These are phyloP conservation scores for Copsychus sechellarum DNA, from an alignment of 2,113 vertebrate species.

Conservation along the genomic window DNA sequence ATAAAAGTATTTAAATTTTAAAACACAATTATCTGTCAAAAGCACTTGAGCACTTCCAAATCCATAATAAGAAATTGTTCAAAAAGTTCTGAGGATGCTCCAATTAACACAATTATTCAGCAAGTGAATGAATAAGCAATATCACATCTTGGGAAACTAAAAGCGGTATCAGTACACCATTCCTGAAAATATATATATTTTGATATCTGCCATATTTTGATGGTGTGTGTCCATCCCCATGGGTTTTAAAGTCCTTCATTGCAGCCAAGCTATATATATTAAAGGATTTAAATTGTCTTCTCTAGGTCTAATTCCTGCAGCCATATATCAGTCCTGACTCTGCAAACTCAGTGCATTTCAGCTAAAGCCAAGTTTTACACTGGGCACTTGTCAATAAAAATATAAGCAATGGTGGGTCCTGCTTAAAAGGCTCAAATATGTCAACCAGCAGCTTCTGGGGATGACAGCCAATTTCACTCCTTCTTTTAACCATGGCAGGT, in stretches of 20 bases:
- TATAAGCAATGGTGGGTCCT: background rate
- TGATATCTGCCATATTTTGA: background rate
- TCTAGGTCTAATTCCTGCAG: background rate
- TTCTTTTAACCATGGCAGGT: background rate
- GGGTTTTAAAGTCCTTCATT: background rate
- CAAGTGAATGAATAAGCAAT: background rate
- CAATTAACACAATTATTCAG: background rate
- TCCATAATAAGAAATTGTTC: background rate
- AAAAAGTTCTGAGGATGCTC: background rate
- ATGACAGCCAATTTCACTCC: background rate
- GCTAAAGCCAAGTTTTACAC: background rate
- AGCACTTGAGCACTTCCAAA: background rate
- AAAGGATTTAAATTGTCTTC: background rate
- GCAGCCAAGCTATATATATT: background rate
- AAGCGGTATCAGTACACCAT: fast-evolving
- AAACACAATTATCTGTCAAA: slow-evolving; percentile 26
- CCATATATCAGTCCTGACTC: background rate
- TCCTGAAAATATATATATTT: background rate
- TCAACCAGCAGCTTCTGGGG: background rate
- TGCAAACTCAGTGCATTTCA: background rate
- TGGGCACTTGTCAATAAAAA: background rate
- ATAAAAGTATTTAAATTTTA: slow-evolving; percentile 49
- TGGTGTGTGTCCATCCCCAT: background rate
- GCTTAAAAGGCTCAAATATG: background rate
- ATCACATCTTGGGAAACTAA: background rate